Evolutionary conservation across 2,797 vertebrate species (phyloP).

Genomic region (Artibeus lituratus): DNA sequence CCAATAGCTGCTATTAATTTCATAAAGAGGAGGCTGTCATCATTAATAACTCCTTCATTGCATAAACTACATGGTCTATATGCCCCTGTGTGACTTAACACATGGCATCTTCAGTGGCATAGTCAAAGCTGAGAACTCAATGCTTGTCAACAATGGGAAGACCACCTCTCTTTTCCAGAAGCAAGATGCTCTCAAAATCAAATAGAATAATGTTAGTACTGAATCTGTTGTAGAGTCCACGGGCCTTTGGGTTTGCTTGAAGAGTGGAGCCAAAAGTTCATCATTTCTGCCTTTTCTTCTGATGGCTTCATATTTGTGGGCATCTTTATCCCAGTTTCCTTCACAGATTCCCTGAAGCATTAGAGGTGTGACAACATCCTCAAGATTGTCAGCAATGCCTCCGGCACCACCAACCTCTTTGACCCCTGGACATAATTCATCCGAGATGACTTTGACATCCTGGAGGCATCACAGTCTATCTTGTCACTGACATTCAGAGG

Average conservation of each 20-base stretch:
- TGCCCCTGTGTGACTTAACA: slow-evolving; percentile 94
- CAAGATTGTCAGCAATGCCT: slow-evolving; percentile 90
- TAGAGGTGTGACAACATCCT: slow-evolving; percentile 90
- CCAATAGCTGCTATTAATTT: slow-evolving; percentile 83
- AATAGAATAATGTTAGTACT: slow-evolving; percentile 89
- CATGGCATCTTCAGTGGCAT: slow-evolving; percentile 87
- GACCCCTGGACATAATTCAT: slow-evolving; percentile 92
- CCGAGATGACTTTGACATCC: slow-evolving; percentile 91
- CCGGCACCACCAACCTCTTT: slow-evolving; percentile 93
- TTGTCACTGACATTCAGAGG: slow-evolving; percentile 93
- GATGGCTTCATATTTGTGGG: slow-evolving; percentile 93
- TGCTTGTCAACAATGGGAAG: slow-evolving; percentile 87
- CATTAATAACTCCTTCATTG: slow-evolving; percentile 92
- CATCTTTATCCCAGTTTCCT: neutral
- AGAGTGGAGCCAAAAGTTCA: slow-evolving; percentile 91
- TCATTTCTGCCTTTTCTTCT: slow-evolving; percentile 91
- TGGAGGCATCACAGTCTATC: slow-evolving; percentile 91
- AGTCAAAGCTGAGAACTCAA: slow-evolving; percentile 87
- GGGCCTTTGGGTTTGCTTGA: slow-evolving; percentile 91
- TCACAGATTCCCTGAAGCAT: slow-evolving; percentile 85
- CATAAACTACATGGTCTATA: slow-evolving; percentile 92
- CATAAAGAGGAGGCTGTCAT: slow-evolving; percentile 88
- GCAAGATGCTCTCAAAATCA: slow-evolving; percentile 90
- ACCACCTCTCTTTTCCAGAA: slow-evolving; percentile 89
- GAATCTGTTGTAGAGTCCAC: slow-evolving; percentile 91